These are phyloP conservation scores for Bacillus rossius DNA, from an alignment of 1,140 invertebrate genomes.

Conservation along the genomic window DNA sequence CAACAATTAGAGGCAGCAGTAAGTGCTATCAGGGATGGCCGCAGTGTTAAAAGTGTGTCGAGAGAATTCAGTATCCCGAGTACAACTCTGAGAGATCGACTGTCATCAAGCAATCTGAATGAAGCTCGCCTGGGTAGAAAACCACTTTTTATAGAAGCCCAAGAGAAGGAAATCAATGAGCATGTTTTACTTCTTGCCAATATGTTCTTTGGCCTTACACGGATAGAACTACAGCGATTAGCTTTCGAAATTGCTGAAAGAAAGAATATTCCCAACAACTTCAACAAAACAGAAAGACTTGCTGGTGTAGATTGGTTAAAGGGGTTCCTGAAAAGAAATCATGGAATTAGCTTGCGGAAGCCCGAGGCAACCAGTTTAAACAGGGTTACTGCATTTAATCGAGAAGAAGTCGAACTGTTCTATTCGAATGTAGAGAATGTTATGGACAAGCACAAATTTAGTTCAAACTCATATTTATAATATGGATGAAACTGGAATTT, in stretches of 20 bases:
- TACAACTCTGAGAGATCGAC: not conserved
- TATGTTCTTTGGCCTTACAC: not conserved
- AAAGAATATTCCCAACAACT: not conserved
- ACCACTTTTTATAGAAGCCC: not conserved
- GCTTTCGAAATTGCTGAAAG: not conserved
- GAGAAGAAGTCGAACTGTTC: not conserved
- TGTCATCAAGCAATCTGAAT: not conserved
- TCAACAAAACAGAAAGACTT: not conserved
- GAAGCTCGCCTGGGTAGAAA: not conserved
- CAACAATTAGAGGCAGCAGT: not conserved
- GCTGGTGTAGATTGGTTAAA: not conserved
- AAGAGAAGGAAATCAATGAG: not conserved
- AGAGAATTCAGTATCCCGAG: not conserved
- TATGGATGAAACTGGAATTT: slow-evolving; percentile 1
- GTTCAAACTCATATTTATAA: not conserved
- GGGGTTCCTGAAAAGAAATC: not conserved
- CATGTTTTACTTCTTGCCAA: not conserved
- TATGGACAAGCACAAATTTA: slow-evolving; percentile 2
- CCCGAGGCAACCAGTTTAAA: not conserved
- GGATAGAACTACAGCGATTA: not conserved
- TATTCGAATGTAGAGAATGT: not conserved
- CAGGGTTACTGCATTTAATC: not conserved
- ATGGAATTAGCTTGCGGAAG: not conserved
- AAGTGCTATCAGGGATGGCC: not conserved
- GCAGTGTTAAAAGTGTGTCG: not conserved